Evolutionary conservation across 2,797 vertebrate genomes (phyloP).

Genomic region (Eremophila alpestris): DNA sequence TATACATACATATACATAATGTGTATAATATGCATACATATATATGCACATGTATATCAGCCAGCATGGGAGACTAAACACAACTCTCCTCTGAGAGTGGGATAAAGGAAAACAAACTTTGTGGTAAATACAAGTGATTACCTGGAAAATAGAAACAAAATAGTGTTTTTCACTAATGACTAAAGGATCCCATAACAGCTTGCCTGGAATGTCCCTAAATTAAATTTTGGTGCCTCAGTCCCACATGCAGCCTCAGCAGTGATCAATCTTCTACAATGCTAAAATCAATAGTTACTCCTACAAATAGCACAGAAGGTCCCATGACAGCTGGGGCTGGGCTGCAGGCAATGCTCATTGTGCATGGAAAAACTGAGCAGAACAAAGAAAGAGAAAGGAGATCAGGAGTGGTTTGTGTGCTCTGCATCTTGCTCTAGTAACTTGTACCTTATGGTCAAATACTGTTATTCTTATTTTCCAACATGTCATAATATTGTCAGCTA

Average conservation of each 20-base stretch:
- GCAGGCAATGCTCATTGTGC: accelerated
- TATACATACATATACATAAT: not conserved
- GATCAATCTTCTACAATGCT: not conserved
- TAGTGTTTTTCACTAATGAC: not conserved
- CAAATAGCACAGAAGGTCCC: accelerated
- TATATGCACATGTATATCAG: not conserved
- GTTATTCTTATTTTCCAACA: not conserved
- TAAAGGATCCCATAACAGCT: not conserved
- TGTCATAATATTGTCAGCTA: not conserved
- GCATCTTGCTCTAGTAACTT: not conserved
- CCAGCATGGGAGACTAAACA: not conserved
- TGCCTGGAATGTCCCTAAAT: not conserved
- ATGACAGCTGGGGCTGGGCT: not conserved
- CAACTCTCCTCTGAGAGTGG: not conserved
- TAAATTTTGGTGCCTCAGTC: not conserved
- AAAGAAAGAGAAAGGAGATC: not conserved
- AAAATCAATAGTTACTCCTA: not conserved
- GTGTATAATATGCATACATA: accelerated
- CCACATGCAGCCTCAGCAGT: not conserved
- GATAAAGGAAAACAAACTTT: not conserved
- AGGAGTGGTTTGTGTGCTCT: not conserved
- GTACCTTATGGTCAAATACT: not conserved
- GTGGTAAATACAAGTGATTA: not conserved
- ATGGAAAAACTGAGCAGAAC: not conserved
- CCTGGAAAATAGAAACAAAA: not conserved